Evolutionary conservation across 2,888 invertebrate species (phyloP), one percentile per base, ranked within the genome.

Genomic region (Epinotia brunnichana): DNA sequence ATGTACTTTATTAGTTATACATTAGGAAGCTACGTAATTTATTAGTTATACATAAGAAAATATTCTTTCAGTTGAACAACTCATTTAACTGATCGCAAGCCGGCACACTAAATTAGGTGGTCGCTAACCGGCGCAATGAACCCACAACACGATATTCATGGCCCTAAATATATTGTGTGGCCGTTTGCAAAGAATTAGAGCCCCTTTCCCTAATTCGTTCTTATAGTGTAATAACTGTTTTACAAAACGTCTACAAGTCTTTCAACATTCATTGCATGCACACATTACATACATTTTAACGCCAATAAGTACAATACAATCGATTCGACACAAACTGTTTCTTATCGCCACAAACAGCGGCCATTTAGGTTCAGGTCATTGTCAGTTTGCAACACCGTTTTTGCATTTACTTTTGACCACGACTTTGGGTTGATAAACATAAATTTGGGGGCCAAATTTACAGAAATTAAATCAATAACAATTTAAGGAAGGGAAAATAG

Each of bases 301-400:
- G 35, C 59, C 48, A 13, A n/a, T 48, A n/a, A n/a, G n/a, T n/a
- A 48, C 29, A 62, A 62, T 70, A 59, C 44, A 71, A 62, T 68
- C 54, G 17, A 72, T 72, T 62, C 35, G 61, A 15, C 17, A 56
- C 61, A 35, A 54, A 5, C 11, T 3, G 39, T 56, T 56, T 51
- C 53, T 63, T 61, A 44, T 54, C 5, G n/a, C 29, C 17, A 24
- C 53, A 61, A 69, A 21, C 51, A 61, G 61, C 24, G 17, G 53
- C 53, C 24, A 24, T 48, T 63, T 44, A 21, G 35, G n/a, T 35
- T 35, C 70, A 35, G 67, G 72, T 72, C 72, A 72, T 72, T 72
- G 72, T 17, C 72, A 51, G 24, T 67, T 35, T 67, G 44, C 72
- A 60, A 48, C 54, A 35, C 35, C 5, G 13, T 66, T 56, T 53